A percentile compares a stretch with the other conserved stretches of the same genome.
phyloP scores from a whole-genome alignment of 2,888 invertebrate genomes.

The Agrochola lota region DNA sequence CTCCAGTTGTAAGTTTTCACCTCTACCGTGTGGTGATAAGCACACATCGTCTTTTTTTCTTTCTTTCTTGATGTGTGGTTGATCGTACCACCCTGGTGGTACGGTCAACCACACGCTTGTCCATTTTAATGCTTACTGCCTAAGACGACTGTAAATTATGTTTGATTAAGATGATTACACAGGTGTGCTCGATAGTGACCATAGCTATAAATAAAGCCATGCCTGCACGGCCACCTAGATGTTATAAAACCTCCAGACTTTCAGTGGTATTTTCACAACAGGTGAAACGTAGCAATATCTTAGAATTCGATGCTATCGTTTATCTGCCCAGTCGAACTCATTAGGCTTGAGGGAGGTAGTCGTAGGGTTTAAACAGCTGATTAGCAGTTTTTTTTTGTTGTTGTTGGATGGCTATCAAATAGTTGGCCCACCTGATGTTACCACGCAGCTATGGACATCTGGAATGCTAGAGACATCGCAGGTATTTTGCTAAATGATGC shows the following conservation, averaged over 20 bases:
- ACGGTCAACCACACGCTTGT: too few species aligned
- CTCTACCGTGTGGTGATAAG: too few species aligned
- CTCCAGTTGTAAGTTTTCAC: too few species aligned
- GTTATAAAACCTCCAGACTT: constrained; percentile 10
- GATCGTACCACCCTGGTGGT: not conserved
- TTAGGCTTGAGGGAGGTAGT: constrained; percentile 2
- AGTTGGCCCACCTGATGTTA: not conserved
- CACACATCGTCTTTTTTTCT: not conserved
- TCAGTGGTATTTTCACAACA: constrained; percentile 35
- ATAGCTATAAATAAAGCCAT: constrained; percentile 8
- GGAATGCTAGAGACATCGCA: too few species aligned
- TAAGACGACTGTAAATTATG: not conserved
- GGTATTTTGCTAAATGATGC: too few species aligned
- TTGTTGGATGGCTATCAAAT: not conserved
- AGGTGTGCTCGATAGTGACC: not conserved
- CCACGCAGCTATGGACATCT: not conserved
- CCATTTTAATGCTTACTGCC: not conserved
- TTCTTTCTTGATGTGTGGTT: not conserved
- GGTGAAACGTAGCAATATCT: constrained; percentile 17
- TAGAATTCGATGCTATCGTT: constrained; percentile 17
- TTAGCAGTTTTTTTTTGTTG: not conserved
- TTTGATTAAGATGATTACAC: not conserved
- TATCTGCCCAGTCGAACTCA: constrained; percentile 20
- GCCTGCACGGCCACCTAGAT: not conserved
- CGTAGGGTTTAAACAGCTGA: not conserved